These are phyloP conservation scores for Melitaea athalia DNA, from an alignment of 2,888 invertebrate species.

Conservation along the genomic window DNA sequence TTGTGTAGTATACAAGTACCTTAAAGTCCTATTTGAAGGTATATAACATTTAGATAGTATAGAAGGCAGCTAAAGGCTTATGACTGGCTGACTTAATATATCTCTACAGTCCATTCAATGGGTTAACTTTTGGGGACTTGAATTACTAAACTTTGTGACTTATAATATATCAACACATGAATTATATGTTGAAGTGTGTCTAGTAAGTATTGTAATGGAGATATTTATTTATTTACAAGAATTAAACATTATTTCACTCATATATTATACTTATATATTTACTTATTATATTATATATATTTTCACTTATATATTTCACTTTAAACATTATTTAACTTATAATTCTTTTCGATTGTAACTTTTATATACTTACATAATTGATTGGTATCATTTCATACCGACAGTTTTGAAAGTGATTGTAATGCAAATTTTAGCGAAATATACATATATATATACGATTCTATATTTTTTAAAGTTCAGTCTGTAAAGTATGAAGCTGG, in stretches of 20 bases:
- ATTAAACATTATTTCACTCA: no score
- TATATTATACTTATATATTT: no score
- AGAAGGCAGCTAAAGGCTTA: neutral
- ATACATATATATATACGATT: neutral
- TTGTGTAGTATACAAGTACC: neutral
- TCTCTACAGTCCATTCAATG: constrained; percentile 18
- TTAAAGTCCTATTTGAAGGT: no score
- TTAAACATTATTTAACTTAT: neutral
- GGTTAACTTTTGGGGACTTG: constrained; percentile 20
- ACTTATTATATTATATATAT: no score
- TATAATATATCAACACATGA: constrained; percentile 20
- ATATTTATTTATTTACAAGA: no score
- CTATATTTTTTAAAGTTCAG: neutral
- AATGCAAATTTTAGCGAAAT: neutral
- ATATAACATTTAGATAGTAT: neutral
- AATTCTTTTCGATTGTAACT: neutral
- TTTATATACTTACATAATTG: constrained; percentile 1
- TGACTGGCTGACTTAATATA: neutral
- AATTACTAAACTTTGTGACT: constrained; percentile 28
- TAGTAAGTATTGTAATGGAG: constrained; percentile 12
- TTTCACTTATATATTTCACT: no score
- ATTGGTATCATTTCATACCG: constrained; percentile 12
- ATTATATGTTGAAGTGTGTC: constrained; percentile 16
- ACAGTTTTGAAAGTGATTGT: constrained; percentile 14
- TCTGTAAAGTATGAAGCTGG: neutral